These are phyloP conservation scores for Notarius quadriscutis DNA, from an alignment of 2,113 vertebrate species.

Conservation along the genomic window DNA sequence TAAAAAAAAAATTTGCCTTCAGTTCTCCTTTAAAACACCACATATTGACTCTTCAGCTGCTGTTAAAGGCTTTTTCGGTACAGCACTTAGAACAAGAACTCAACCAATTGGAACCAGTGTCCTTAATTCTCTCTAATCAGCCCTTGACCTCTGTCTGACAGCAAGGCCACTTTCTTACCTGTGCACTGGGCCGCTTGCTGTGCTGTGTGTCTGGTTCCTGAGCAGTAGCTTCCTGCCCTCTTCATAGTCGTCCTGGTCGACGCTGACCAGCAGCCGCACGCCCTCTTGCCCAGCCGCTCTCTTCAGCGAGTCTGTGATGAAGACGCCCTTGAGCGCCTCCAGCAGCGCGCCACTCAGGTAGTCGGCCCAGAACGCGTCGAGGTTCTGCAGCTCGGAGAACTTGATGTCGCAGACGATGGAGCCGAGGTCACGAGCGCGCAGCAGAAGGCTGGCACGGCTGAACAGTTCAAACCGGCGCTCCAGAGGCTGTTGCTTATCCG, in stretches of 20 bases:
- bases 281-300: slow-evolving; percentile 83
- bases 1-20: too few relatives aligned
- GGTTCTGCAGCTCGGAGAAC: slow-evolving; percentile 86
- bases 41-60: neutral
- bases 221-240: slow-evolving; percentile 77
- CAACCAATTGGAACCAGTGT: neutral
- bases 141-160: neutral
- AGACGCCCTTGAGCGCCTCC: slow-evolving; percentile 87
- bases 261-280: slow-evolving; percentile 85
- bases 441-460: slow-evolving; percentile 80
- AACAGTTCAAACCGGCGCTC: slow-evolving; percentile 88
- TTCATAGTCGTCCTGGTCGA: slow-evolving; percentile 91
- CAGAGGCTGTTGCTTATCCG: slow-evolving; percentile 80
- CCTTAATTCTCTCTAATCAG: neutral
- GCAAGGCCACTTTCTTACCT: slow-evolving; percentile 20
- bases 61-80: neutral
- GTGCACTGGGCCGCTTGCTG: neutral
- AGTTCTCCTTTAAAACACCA: neutral
- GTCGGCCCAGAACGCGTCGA: slow-evolving; percentile 90
- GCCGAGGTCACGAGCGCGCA: slow-evolving; percentile 84
- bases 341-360: slow-evolving; percentile 87
- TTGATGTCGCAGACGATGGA: slow-evolving; percentile 91
- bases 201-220: slow-evolving; percentile 49
- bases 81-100: neutral
- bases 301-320: slow-evolving; percentile 86